These are phyloP conservation scores for Scyliorhinus canicula DNA, from an alignment of 2,797 vertebrate genomes.

Conservation along the genomic window DNA sequence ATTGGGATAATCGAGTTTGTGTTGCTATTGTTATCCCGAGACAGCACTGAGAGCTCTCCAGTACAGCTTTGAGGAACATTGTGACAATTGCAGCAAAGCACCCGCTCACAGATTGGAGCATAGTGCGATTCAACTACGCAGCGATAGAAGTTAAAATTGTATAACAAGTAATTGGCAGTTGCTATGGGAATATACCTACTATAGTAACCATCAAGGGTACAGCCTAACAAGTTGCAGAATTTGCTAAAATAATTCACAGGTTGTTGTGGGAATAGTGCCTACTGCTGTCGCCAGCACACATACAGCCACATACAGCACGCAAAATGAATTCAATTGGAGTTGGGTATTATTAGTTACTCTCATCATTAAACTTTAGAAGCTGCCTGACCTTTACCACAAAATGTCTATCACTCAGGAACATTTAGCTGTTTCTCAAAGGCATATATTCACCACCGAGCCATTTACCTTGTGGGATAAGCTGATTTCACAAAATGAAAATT, in stretches of 20 bases:
- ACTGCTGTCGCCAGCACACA: background rate
- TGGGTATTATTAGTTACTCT: conserved; percentile 20
- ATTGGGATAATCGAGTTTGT: background rate
- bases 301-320: background rate
- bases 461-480: background rate
- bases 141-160: background rate
- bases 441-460: conserved; percentile 12
- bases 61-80: background rate
- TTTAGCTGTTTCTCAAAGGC: background rate
- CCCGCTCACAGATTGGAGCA: background rate
- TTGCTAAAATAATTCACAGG: background rate
- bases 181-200: conserved; percentile 20
- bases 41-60: background rate
- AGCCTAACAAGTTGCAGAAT: background rate
- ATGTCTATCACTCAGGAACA: background rate
- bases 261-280: conserved; percentile 6
- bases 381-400: conserved; percentile 7
- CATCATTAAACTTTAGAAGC: conserved; percentile 21
- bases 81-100: background rate
- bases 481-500: background rate
- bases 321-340: background rate
- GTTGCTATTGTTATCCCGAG: background rate
- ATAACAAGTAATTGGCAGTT: conserved; percentile 27
- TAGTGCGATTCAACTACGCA: background rate
- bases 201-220: background rate